These are phyloP conservation scores for Chrysolina haemoptera DNA, from an alignment of 2,888 invertebrate genomes.

Conservation along the genomic window DNA sequence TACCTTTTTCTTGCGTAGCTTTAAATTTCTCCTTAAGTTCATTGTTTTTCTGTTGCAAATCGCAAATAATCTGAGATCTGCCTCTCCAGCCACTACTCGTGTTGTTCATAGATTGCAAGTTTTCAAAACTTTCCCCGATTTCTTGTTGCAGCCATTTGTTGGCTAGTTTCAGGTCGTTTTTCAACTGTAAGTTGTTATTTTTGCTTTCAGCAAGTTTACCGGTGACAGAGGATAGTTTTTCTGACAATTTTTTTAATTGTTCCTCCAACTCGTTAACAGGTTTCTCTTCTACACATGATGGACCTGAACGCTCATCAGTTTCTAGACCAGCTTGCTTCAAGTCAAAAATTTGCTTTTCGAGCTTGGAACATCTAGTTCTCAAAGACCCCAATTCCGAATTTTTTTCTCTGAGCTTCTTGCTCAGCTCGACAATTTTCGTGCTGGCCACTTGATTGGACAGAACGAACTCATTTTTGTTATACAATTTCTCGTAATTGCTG, in stretches of 20 bases:
- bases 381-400: conserved; percentile 75
- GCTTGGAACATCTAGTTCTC: conserved; percentile 74
- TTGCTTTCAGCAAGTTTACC: conserved; percentile 80
- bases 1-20: conserved; percentile 57
- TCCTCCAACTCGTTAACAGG: conserved; percentile 69
- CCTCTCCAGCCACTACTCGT: conserved; percentile 81
- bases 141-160: conserved; percentile 84
- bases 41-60: conserved; percentile 78
- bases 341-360: conserved; percentile 72
- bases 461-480: conserved; percentile 70
- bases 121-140: conserved; percentile 80
- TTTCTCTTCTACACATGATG: conserved; percentile 34
- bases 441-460: conserved; percentile 74
- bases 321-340: conserved; percentile 54
- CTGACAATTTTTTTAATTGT: conserved; percentile 74
- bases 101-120: conserved; percentile 75
- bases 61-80: conserved; percentile 81
- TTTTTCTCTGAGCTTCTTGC: conserved; percentile 78
- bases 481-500: conserved; percentile 69
- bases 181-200: conserved; percentile 79
- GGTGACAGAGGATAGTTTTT: conserved; percentile 74
- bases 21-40: conserved; percentile 79
- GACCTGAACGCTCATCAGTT: neutral
- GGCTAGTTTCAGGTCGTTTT: conserved; percentile 80
- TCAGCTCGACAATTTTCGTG: conserved; percentile 78